Percentiles rank a stretch among this genome's conserved stretches.
These are phyloP conservation scores for Chaenogobius annularis DNA, from an alignment of 2,113 vertebrate species.

Conservation along the genomic window DNA sequence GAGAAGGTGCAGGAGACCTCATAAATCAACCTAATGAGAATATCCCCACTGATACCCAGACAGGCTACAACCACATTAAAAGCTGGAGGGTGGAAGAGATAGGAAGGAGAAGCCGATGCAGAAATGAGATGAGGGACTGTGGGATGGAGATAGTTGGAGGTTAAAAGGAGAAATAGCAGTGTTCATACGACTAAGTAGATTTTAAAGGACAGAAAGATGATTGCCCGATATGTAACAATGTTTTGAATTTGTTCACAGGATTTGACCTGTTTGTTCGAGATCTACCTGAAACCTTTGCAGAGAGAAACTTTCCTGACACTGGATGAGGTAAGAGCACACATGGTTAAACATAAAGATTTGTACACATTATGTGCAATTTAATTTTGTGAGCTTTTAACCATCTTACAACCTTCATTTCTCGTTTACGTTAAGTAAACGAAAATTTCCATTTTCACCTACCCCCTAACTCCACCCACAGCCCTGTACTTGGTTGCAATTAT, in stretches of 20 bases:
- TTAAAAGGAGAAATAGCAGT: slow-evolving; percentile 24
- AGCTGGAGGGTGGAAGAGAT: slow-evolving; percentile 4
- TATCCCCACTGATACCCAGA: slow-evolving; percentile 57
- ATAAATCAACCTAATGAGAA: slow-evolving; percentile 76
- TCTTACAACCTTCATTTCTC: no score
- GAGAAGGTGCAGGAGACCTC: slow-evolving; percentile 30
- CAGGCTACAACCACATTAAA: slow-evolving; percentile 58
- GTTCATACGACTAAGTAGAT: slow-evolving; percentile 19
- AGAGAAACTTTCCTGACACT: slow-evolving; percentile 93
- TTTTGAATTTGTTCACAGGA: slow-evolving; percentile 75
- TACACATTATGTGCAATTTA: no score
- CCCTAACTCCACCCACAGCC: no score
- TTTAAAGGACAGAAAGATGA: slow-evolving; percentile 23
- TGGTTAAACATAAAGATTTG: no score
- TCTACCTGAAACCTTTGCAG: slow-evolving; percentile 94
- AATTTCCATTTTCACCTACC: no score
- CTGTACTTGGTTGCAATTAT: no score
- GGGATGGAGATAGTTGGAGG: slow-evolving; percentile 27
- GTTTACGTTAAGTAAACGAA: no score
- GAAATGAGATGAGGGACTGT: slow-evolving; percentile 19
- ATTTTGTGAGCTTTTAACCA: no score
- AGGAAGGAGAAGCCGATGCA: slow-evolving; percentile 10
- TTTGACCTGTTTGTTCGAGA: slow-evolving; percentile 89
- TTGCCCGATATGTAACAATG: slow-evolving; percentile 1
- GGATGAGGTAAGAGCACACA: slow-evolving; percentile 85